Base-by-base conservation (phyloP, 1,140 invertebrate genomes). In the Drosophila virilis region DNA sequence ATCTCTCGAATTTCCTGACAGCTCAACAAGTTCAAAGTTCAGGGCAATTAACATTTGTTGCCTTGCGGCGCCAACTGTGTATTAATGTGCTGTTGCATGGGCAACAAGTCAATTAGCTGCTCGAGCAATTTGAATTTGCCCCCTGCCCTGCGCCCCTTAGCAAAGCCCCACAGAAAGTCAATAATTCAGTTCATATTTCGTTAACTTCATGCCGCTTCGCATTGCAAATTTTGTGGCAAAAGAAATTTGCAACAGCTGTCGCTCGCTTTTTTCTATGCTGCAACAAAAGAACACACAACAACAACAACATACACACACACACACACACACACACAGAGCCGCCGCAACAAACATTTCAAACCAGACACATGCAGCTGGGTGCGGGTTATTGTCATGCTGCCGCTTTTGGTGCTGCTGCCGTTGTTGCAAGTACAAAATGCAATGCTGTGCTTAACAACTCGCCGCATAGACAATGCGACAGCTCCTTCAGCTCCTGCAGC, bases 391-490 rank as follows among this genome's bases (percentile, higher is more conserved):
- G 55, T 67, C 32, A 38, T 42, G 22, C 54, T 22, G 42, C 33
- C 22, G 37, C 37, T 28, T 48, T 15, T 43, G 35, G 15, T 48
- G 37, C 38, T 43, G 61, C 17, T 17, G 15, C 15, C 8, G 37
- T 22, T 64, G 54, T 51, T 59, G 65, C 67, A 69, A 61, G 50
- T 10, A 69, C 33, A 22, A 60, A 57, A 74, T 68, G 62, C 74
- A 58, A 54, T 35, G 58, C 65, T 64, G 71, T 65, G 76, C 77
- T 81, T 78, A 67, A 62, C 67, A 65, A 51, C 65, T 70, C 40
- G 68, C 50, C 68, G 73, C 58, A 60, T 42, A 84, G 81, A 84
- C 80, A 84, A 84, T 84, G 73, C 71, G 68, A 67, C 74, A 61
- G 65, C 59, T 46, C 38, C 48, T 54, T 55, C 67, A 37, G 28